phyloP scores from a whole-genome alignment of 1,140 invertebrate genomes.

The Drosophila watanabei region DNA sequence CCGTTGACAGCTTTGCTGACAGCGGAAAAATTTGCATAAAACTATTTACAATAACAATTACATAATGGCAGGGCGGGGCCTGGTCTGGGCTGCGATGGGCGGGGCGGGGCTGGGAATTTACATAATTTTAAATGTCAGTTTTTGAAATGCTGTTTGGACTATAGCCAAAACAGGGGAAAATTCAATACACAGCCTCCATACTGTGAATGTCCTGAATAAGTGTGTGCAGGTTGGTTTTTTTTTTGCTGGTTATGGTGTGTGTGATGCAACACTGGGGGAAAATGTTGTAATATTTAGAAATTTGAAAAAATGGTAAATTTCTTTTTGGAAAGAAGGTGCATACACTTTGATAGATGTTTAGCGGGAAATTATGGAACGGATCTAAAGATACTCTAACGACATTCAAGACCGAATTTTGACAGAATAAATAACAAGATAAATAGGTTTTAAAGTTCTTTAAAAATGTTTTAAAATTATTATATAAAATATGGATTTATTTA shows the following conservation, averaged over 20 bases:
- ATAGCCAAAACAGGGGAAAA: conserved; percentile 37
- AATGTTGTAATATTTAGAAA: not conserved
- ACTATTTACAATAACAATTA: conserved; percentile 83
- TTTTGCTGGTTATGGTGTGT: not conserved
- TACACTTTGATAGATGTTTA: no score
- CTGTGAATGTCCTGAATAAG: conserved; percentile 15
- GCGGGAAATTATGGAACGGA: no score
- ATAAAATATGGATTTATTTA: no score
- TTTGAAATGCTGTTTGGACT: conserved; percentile 41
- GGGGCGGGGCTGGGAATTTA: conserved; percentile 46
- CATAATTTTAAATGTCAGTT: conserved; percentile 76
- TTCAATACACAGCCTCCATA: conserved; percentile 36
- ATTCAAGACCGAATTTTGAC: no score
- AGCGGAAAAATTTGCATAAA: conserved; percentile 74
- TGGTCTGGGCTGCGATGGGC: not conserved
- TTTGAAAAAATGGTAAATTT: no score
- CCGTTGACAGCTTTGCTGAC: conserved; percentile 60
- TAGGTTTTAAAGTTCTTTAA: no score
- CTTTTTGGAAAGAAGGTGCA: no score
- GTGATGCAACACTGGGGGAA: not conserved
- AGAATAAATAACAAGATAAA: no score
- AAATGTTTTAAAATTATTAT: no score
- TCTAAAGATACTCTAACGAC: no score
- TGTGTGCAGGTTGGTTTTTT: conserved; percentile 15
- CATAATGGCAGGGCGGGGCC: conserved; percentile 30